A percentile compares a stretch with the other conserved stretches of the same genome.
Conservation (phyloP, 1,140 invertebrate genomes). For the Lasioglossum baleicum region DNA sequence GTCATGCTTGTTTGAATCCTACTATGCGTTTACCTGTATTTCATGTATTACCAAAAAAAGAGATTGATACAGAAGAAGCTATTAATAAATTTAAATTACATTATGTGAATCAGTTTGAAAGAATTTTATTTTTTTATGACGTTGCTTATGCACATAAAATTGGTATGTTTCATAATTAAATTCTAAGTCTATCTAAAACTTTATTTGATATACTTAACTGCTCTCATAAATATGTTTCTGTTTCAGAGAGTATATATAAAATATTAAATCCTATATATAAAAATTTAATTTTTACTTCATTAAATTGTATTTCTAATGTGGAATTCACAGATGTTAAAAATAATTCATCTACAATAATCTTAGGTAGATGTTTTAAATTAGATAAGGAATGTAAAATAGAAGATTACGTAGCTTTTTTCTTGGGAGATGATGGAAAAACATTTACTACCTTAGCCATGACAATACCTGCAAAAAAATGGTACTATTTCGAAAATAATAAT, state of each 20-base stretch:
- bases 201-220: too few relatives aligned
- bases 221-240: too few relatives aligned
- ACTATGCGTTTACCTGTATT: constrained; percentile 85
- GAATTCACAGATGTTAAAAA: constrained; percentile 61
- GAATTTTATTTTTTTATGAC: constrained; percentile 87
- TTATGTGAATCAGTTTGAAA: constrained; percentile 73
- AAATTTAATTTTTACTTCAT: constrained; percentile 67
- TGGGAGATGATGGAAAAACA: constrained; percentile 79
- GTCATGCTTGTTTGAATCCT: constrained; percentile 90
- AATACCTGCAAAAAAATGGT: constrained; percentile 80
- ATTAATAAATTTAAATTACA: constrained; percentile 69
- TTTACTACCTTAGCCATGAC: constrained; percentile 80
- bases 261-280: constrained; percentile 60
- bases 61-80: constrained; percentile 79
- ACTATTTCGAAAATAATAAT: constrained; percentile 76
- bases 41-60: constrained; percentile 84
- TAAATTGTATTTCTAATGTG: constrained; percentile 75
- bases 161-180: constrained; percentile 76
- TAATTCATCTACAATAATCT: constrained; percentile 45
- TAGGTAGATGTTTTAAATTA: constrained; percentile 73
- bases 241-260: constrained; percentile 66
- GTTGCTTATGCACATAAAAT: constrained; percentile 84
- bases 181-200: too few relatives aligned
- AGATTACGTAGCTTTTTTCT: constrained; percentile 81
- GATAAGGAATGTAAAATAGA: constrained; percentile 62